phyloP scores from a whole-genome alignment of 2,797 vertebrate genomes.

The Gymnoscopelus microlampas region DNA sequence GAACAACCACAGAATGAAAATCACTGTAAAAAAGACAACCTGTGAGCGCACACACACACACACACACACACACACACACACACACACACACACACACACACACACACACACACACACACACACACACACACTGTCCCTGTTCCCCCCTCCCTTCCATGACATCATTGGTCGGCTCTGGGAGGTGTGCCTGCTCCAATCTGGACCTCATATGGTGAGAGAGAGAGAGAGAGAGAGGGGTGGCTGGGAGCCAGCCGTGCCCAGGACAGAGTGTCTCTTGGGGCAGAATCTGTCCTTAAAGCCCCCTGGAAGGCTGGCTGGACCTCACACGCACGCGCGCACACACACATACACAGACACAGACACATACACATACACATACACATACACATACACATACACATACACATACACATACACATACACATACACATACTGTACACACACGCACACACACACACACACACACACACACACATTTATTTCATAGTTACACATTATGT shows the following conservation, averaged over 20 bases:
- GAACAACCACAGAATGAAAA: conserved; percentile 46
- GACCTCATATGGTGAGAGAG: conserved; percentile 34
- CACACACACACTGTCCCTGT: conserved; percentile 11
- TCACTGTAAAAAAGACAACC: conserved; percentile 44
- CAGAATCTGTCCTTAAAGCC: neutral
- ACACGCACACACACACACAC: neutral
- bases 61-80: conserved; percentile 12
- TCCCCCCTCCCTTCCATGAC: conserved; percentile 15
- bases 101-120: neutral
- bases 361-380: neutral
- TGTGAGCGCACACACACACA: conserved; percentile 24
- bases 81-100: neutral
- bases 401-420: neutral
- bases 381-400: no score
- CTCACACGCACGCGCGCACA: neutral
- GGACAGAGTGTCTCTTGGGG: conserved; percentile 1
- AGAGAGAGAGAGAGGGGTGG: neutral
- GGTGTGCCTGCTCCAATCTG: conserved; percentile 39
- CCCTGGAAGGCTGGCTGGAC: neutral
- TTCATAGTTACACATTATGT: no score
- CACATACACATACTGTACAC: neutral
- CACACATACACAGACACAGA: neutral
- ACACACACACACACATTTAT: neutral
- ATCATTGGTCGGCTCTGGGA: conserved; percentile 41
- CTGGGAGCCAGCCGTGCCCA: neutral